Evolutionary conservation across 2,888 invertebrate genomes (phyloP).

Genomic region (Eucriotettix oculatus): DNA sequence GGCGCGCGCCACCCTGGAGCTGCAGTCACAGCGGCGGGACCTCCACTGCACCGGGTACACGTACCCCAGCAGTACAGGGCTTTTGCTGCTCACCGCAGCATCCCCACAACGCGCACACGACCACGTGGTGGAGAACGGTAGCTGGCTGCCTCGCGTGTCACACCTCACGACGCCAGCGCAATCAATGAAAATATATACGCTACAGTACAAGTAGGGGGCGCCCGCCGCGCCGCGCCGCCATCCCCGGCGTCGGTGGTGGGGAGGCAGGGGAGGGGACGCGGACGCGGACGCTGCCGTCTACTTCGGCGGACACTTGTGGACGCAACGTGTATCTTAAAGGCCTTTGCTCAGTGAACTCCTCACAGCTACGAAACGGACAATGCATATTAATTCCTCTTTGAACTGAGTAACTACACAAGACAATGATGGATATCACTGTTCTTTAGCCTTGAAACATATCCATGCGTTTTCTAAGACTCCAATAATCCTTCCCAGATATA

Average conservation of each 20-base stretch:
- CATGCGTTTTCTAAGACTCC: no score
- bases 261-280: neutral
- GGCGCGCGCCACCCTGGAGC: slow-evolving; percentile 17
- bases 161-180: slow-evolving; percentile 12
- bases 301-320: no score
- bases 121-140: neutral
- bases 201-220: slow-evolving; percentile 5
- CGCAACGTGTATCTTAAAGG: no score
- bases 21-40: slow-evolving; percentile 4
- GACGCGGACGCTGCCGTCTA: neutral
- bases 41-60: slow-evolving; percentile 1
- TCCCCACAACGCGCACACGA: slow-evolving; percentile 28
- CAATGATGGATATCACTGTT: no score
- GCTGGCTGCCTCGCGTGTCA: neutral
- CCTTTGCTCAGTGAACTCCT: no score
- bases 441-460: no score
- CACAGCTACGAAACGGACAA: no score
- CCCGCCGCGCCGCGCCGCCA: neutral
- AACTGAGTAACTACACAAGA: no score
- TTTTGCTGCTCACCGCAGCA: slow-evolving; percentile 15
- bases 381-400: no score
- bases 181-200: slow-evolving; percentile 13
- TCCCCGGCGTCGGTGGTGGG: neutral
- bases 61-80: neutral
- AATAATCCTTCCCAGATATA: no score